These are phyloP conservation scores for Eudyptes chrysolophus DNA, from an alignment of 2,113 vertebrate species.

Conservation along the genomic window DNA sequence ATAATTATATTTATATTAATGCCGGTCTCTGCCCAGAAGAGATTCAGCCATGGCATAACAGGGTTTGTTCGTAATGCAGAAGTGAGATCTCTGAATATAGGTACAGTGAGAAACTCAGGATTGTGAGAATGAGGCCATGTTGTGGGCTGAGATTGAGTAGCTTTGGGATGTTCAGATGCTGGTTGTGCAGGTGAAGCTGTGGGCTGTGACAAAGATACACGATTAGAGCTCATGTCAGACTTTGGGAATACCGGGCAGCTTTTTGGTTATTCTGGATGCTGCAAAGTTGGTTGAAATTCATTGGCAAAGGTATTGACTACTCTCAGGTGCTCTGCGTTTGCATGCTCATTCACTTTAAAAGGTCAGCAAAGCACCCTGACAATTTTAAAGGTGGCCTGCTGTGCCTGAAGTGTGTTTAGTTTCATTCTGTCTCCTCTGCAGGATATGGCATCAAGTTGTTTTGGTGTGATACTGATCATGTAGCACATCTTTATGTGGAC, in stretches of 20 bases:
- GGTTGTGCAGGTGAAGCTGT: not conserved
- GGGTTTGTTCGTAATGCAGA: not conserved
- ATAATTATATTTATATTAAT: conserved; percentile 40
- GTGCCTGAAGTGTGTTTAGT: not conserved
- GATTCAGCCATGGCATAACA: not conserved
- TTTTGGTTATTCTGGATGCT: not conserved
- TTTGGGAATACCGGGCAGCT: not conserved
- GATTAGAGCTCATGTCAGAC: not conserved
- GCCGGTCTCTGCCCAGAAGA: not conserved
- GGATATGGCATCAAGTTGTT: not conserved
- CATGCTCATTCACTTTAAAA: not conserved
- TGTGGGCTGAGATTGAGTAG: not conserved
- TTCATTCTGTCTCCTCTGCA: not conserved
- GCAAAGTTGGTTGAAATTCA: not conserved
- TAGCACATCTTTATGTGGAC: not conserved
- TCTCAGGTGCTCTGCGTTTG: not conserved
- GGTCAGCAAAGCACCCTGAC: not conserved
- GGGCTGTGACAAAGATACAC: not conserved
- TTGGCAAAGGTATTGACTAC: not conserved
- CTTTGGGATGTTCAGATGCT: not conserved
- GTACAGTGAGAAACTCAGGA: not conserved
- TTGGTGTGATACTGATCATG: not conserved
- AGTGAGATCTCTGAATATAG: not conserved
- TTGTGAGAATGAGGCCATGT: not conserved
- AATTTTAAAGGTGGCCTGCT: not conserved